A percentile compares a stretch with the other conserved stretches of the same genome.
Conservation (phyloP, 1,140 invertebrate species). For the Brachionus asplanchnoidis region DNA sequence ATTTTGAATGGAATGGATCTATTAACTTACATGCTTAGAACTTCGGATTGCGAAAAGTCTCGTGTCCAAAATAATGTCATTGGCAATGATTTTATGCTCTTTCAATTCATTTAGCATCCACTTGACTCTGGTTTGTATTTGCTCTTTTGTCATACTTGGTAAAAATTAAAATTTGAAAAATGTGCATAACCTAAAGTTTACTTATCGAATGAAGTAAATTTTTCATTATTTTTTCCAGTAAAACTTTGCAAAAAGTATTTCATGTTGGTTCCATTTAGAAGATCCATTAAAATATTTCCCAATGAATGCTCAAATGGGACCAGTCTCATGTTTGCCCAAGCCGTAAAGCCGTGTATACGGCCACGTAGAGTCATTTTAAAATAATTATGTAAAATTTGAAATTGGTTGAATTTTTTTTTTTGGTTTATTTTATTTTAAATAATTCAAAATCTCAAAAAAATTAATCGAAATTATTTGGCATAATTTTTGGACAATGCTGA, state of each 20-base stretch:
- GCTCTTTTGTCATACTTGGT: slow-evolving; percentile 51
- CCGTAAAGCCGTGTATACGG: slow-evolving; percentile 53
- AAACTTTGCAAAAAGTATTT: slow-evolving; percentile 53
- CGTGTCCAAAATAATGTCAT: slow-evolving; percentile 50
- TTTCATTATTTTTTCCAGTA: slow-evolving; percentile 50
- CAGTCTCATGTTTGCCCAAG: slow-evolving; percentile 54
- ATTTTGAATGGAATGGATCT: not conserved
- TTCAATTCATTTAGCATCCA: slow-evolving; percentile 55
- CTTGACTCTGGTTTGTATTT: slow-evolving; percentile 52
- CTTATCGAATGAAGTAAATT: slow-evolving; percentile 53
- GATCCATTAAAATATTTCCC: slow-evolving; percentile 54
- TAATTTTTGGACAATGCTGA: not conserved
- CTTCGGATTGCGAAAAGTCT: slow-evolving; percentile 53
- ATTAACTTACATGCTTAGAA: slow-evolving; percentile 51
- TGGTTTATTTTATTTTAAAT: not conserved
- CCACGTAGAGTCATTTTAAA: slow-evolving; percentile 51
- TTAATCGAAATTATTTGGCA: not conserved
- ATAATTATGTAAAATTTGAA: too few species aligned
- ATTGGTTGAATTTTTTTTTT: not conserved
- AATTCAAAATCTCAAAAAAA: not conserved
- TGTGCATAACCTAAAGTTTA: slow-evolving; percentile 40
- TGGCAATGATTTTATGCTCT: slow-evolving; percentile 49
- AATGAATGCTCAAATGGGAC: slow-evolving; percentile 49
- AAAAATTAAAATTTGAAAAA: not conserved
- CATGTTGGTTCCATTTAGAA: slow-evolving; percentile 53